Conservation (phyloP, 1,140 invertebrate species). For the Drosophila yakuba region DNA sequence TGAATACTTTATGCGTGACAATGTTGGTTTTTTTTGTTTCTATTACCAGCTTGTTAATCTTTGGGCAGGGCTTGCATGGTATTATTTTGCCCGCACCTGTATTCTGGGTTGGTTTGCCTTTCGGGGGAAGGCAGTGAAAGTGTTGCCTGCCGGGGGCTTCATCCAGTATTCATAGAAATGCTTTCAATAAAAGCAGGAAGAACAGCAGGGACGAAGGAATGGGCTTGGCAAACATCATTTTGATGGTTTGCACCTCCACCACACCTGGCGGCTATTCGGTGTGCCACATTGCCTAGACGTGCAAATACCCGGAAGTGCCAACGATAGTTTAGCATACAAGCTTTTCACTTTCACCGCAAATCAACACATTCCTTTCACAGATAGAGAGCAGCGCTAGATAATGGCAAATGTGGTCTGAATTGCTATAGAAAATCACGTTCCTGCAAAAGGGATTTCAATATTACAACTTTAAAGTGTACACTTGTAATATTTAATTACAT, state of each 20-base stretch:
- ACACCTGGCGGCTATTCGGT: slow-evolving; percentile 52
- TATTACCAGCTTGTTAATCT: background rate
- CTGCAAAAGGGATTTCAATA: no score
- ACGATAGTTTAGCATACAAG: slow-evolving; percentile 47
- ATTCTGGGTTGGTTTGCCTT: slow-evolving; percentile 44
- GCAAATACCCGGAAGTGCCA: slow-evolving; percentile 50
- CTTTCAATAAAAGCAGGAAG: slow-evolving; percentile 55
- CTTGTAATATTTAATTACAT: slow-evolving; percentile 6
- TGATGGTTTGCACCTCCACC: slow-evolving; percentile 36
- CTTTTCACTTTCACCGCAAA: slow-evolving; percentile 38
- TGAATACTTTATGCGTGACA: no score
- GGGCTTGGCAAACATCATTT: slow-evolving; percentile 62
- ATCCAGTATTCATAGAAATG: slow-evolving; percentile 72
- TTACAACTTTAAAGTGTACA: background rate
- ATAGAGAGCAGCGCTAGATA: background rate
- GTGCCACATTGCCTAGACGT: slow-evolving; percentile 57
- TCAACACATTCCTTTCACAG: slow-evolving; percentile 17
- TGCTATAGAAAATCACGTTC: background rate
- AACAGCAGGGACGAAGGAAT: slow-evolving; percentile 22
- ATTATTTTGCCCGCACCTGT: slow-evolving; percentile 27
- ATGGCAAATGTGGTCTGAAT: background rate
- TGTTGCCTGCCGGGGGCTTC: slow-evolving; percentile 54
- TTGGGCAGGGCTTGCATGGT: background rate
- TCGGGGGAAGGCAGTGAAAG: slow-evolving; percentile 54
- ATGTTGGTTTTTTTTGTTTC: no score